Conservation (phyloP, 2,113 vertebrate species). For the Labeo catla region DNA sequence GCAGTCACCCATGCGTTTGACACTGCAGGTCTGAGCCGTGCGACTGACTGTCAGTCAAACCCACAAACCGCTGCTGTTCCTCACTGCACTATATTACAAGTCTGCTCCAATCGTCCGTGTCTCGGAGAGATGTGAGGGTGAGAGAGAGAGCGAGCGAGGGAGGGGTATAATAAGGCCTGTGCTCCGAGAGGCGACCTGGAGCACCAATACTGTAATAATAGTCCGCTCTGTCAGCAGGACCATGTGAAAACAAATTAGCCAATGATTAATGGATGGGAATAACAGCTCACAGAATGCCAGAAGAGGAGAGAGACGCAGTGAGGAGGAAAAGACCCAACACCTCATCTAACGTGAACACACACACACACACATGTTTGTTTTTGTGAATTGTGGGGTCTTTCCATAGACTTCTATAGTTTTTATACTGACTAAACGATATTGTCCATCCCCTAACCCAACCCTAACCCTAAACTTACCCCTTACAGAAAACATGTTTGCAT, state of each 20-base stretch:
- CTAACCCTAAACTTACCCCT: too few species aligned
- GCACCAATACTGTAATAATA: constrained; percentile 67
- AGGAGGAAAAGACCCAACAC: constrained; percentile 68
- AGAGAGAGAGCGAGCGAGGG: background rate
- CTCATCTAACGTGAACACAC: background rate
- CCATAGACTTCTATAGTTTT: too few species aligned
- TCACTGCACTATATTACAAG: constrained; percentile 4
- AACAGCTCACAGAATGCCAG: constrained; percentile 82
- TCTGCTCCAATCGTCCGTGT: constrained; percentile 21
- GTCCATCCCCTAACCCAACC: too few species aligned
- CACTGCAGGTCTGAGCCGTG: background rate
- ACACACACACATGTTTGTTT: too few species aligned
- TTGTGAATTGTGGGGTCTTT: too few species aligned
- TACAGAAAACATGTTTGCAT: too few species aligned
- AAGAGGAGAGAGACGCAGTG: constrained; percentile 73
- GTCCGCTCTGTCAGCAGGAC: constrained; percentile 72
- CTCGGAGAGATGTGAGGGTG: background rate
- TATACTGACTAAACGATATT: too few species aligned
- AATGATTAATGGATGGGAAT: constrained; percentile 93
- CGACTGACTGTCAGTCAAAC: constrained; percentile 12
- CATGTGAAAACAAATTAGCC: constrained; percentile 77
- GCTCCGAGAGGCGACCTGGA: constrained; percentile 39
- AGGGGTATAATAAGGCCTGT: background rate
- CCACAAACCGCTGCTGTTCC: background rate
- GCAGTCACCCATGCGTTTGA: constrained; percentile 35